These are phyloP conservation scores for Sinella curviseta DNA, from an alignment of 1,140 invertebrate species.

Conservation along the genomic window DNA sequence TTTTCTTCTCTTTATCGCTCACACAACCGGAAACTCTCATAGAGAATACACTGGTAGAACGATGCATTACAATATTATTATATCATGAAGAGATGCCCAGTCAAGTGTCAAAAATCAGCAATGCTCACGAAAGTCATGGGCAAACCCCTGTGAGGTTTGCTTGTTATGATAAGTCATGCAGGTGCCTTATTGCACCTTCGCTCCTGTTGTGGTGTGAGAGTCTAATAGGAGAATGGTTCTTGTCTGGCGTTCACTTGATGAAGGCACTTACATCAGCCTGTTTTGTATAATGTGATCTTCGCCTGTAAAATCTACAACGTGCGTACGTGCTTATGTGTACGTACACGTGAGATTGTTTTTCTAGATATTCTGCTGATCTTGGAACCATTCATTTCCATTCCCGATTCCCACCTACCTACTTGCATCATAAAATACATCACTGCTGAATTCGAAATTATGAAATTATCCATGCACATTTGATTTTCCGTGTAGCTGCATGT, in stretches of 20 bases:
- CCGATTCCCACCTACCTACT: no score
- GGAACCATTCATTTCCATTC: no score
- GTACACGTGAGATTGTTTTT: no score
- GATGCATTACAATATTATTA: background rate
- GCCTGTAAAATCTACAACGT: background rate
- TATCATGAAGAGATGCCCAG: background rate
- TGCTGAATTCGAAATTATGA: background rate
- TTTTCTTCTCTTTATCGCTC: no score
- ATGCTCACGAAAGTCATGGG: slow-evolving; percentile 19
- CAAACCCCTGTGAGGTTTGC: background rate
- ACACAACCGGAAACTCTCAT: slow-evolving; percentile 5
- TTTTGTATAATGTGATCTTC: background rate
- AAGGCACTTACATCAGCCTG: background rate
- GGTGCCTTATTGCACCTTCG: no score
- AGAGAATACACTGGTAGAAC: background rate
- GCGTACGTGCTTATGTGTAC: no score
- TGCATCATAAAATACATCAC: background rate
- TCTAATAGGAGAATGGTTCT: no score
- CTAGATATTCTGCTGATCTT: no score
- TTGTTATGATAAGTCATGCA: no score
- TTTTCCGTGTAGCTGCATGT: no score
- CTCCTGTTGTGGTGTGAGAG: no score
- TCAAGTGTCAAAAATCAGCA: slow-evolving; percentile 11
- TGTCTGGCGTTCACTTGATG: no score
- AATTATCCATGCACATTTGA: background rate